These are phyloP conservation scores for Troides oblongomaculatus DNA, from an alignment of 2,888 invertebrate genomes.

Conservation along the genomic window DNA sequence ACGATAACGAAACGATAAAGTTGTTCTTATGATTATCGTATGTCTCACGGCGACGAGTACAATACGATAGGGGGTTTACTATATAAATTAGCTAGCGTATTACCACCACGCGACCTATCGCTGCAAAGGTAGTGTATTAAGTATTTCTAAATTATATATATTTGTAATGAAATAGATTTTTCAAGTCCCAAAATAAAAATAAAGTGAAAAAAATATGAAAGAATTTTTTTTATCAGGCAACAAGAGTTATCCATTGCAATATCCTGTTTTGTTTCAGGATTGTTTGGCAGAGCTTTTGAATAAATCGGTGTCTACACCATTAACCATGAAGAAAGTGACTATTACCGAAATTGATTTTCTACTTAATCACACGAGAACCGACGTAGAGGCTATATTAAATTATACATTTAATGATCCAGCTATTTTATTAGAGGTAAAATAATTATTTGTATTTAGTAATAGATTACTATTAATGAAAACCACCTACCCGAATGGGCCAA, in stretches of 20 bases:
- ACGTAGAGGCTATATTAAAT: slow-evolving; percentile 82
- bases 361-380: slow-evolving; percentile 57
- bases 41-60: too few relatives aligned
- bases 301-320: slow-evolving; percentile 57
- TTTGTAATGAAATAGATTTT: not conserved
- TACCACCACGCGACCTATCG: too few relatives aligned
- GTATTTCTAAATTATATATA: not conserved
- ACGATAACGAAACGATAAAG: too few relatives aligned
- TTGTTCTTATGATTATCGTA: too few relatives aligned
- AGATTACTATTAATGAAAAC: not conserved
- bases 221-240: not conserved
- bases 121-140: not conserved
- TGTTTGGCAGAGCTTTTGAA: slow-evolving; percentile 46
- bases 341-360: slow-evolving; percentile 69
- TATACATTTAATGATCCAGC: slow-evolving; percentile 91
- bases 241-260: not conserved
- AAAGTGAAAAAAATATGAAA: not conserved
- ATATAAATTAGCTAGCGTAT: too few relatives aligned
- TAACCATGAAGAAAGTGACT: slow-evolving; percentile 54
- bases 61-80: too few relatives aligned
- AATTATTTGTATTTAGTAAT: not conserved
- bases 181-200: too few relatives aligned
- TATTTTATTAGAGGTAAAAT: slow-evolving; percentile 85
- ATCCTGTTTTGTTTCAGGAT: slow-evolving; percentile 48
- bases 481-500: not conserved